These are phyloP conservation scores for Molorchus minor DNA, from an alignment of 2,888 invertebrate species.

Conservation along the genomic window DNA sequence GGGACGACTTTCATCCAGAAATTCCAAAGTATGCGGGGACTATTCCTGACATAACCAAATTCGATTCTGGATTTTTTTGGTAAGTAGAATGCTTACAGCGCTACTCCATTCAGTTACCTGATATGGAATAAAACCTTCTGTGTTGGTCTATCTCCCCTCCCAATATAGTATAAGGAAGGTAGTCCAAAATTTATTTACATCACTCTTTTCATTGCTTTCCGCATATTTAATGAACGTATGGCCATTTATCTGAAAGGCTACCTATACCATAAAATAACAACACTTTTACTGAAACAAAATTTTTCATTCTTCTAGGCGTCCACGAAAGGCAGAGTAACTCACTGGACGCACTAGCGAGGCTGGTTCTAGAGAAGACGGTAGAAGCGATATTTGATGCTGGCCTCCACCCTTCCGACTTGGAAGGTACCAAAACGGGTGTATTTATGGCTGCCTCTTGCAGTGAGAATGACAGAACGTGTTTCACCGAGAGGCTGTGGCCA, in stretches of 20 bases:
- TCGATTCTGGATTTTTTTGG: slow-evolving; percentile 68
- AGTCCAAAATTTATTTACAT: no score
- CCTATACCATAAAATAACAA: no score
- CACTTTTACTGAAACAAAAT: no score
- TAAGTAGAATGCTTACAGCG: slow-evolving; percentile 47
- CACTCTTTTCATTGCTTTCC: no score
- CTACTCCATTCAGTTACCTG: no score
- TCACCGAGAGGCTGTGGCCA: slow-evolving; percentile 74
- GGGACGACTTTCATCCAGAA: slow-evolving; percentile 72
- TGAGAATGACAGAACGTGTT: slow-evolving; percentile 79
- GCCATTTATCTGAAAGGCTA: no score
- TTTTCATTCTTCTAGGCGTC: slow-evolving; percentile 42
- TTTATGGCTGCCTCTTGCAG: slow-evolving; percentile 82
- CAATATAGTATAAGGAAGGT: no score
- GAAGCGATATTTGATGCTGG: slow-evolving; percentile 73
- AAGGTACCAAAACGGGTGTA: slow-evolving; percentile 80
- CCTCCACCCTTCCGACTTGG: no score
- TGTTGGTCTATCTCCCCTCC: no score
- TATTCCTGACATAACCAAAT: slow-evolving; percentile 65
- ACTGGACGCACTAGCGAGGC: slow-evolving; percentile 68
- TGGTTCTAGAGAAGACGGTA: slow-evolving; percentile 69
- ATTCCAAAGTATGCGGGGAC: slow-evolving; percentile 74
- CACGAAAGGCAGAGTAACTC: slow-evolving; percentile 66
- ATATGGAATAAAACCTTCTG: no score
- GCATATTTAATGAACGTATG: no score